These are phyloP conservation scores for Meandrusa payeni DNA, from an alignment of 2,888 invertebrate genomes.

Conservation along the genomic window DNA sequence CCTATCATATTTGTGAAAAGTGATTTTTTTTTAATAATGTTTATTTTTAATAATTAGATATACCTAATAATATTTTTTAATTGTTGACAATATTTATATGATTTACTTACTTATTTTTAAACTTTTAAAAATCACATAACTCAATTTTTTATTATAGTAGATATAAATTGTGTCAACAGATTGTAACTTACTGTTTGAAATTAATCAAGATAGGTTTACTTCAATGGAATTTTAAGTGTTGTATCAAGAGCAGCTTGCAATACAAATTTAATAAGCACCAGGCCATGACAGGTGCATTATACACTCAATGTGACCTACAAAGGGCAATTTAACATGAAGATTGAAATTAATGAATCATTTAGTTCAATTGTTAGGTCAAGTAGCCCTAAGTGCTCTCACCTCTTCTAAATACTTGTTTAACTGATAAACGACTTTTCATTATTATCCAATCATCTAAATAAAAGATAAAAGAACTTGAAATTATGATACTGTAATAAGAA, in stretches of 20 bases:
- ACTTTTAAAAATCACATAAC: too few species aligned
- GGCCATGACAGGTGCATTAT: conserved; percentile 18
- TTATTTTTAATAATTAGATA: too few species aligned
- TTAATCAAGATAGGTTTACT: too few species aligned
- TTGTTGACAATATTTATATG: too few species aligned
- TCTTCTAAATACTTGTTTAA: conserved; percentile 1
- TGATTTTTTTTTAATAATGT: too few species aligned
- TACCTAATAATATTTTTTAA: too few species aligned
- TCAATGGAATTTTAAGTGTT: conserved; percentile 14
- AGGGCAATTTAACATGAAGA: conserved; percentile 10
- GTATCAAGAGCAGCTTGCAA: neutral
- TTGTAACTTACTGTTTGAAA: too few species aligned
- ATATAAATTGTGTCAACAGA: too few species aligned
- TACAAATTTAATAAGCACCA: neutral
- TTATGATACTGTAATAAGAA: neutral
- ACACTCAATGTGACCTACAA: conserved; percentile 17
- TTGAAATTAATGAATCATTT: conserved; percentile 17
- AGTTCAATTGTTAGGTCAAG: conserved; percentile 18
- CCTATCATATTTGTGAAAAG: too few species aligned
- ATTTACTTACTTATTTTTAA: too few species aligned
- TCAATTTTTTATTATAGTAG: too few species aligned
- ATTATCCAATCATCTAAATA: neutral
- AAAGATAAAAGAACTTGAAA: neutral
- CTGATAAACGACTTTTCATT: conserved; percentile 5
- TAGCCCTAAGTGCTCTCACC: neutral